phyloP scores from a whole-genome alignment of 2,888 invertebrate genomes.

The Eupithecia subfuscata region DNA sequence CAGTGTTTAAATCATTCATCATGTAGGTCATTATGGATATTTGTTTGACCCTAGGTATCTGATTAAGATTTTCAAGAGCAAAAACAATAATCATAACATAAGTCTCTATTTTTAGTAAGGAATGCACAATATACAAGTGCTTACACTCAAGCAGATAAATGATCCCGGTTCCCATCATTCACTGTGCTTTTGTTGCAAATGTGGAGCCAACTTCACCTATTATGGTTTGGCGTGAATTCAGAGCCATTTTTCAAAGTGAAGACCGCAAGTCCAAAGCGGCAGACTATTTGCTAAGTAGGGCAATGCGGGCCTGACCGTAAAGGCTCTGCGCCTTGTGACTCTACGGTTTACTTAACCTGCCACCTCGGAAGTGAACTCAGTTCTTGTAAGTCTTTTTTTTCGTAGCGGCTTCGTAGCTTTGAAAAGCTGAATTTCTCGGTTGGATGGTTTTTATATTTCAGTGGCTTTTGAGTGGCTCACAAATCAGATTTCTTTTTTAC shows the following conservation, averaged over 20 bases:
- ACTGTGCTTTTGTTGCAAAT: conserved; percentile 7
- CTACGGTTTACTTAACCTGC: conserved; percentile 69
- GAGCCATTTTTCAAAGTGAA: conserved; percentile 29
- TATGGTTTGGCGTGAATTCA: conserved; percentile 29
- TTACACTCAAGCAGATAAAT: not conserved
- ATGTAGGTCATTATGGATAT: too few species aligned
- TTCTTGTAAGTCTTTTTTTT: conserved; percentile 25
- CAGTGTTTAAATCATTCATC: too few species aligned
- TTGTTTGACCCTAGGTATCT: not conserved
- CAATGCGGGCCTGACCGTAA: conserved; percentile 63
- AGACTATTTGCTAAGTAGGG: conserved; percentile 53
- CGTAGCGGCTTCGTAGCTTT: conserved; percentile 10
- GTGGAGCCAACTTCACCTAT: conserved; percentile 14
- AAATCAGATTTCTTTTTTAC: not conserved
- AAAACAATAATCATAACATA: too few species aligned
- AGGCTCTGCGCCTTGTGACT: conserved; percentile 59
- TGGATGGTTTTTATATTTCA: conserved; percentile 7
- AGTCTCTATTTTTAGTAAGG: conserved; percentile 7
- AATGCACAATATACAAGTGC: conserved; percentile 10
- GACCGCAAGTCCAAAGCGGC: conserved; percentile 20
- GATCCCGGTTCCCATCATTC: conserved; percentile 6
- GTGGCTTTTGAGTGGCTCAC: not conserved
- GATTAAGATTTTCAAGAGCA: not conserved
- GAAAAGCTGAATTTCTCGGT: not conserved
- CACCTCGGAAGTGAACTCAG: conserved; percentile 36